Base-by-base conservation (phyloP, 2,888 invertebrate species). In the Pardosa pseudoannulata region DNA sequence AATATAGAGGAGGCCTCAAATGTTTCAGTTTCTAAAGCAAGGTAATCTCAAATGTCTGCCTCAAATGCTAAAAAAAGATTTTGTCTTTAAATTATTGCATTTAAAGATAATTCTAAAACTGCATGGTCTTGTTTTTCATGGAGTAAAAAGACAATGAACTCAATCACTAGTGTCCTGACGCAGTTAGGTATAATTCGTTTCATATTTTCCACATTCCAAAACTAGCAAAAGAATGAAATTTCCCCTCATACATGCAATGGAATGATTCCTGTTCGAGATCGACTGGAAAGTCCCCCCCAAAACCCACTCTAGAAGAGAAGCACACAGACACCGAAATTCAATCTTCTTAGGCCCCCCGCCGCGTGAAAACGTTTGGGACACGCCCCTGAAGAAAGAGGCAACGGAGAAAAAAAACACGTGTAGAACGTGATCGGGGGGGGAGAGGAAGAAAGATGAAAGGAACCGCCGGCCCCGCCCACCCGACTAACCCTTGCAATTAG, bases 401-500 rank as follows among this genome's bases (percentile, higher is more conserved):
- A 67, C 19, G 67, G n/a, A 65, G 29, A 65, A 67, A 67, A 67
- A 67, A 67, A 67, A 67, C 19, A 67, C 32, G n/a, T 16, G 70
- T 16, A 11, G 70, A 70, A 39, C 76, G 71, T 68, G 68, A 74
- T 65, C 41, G 16, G 1, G 64, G 64, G 27, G 68, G 70, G 28
- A 68, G 72, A 64, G 64, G 70, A 62, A 19, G 70, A 62, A 81
- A 85, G 72, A 85, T 85, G 73, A 85, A 85, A 85, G 83, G 62
- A 72, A 56, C 83, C 83, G 83, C 50, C 83, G 32, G 83, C 72
- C 78, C 78, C 83, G 83, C 83, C 83, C 78, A 85, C 83, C 73
- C 72, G 78, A 85, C 83, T 85, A 85, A 85, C 83, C 83, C 83
- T 85, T 85, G 83, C 83, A 85, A 85, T 85, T 85, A 85, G 83